These are phyloP conservation scores for Lottia gigantea DNA, from an alignment of 2,888 invertebrate species.

Conservation along the genomic window DNA sequence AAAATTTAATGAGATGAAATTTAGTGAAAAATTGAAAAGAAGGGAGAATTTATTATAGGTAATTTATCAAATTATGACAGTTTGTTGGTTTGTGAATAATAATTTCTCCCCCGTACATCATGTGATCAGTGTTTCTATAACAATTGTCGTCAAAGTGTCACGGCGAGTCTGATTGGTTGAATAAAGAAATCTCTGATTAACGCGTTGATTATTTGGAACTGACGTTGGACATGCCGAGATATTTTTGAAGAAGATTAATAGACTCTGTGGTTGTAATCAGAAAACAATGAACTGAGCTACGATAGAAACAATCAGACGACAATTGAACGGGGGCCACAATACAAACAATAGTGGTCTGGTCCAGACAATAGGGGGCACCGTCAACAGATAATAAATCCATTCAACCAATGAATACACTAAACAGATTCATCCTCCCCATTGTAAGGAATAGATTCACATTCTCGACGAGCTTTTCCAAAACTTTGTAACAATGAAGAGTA, in stretches of 20 bases:
- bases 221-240: not conserved
- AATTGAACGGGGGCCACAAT: too few species aligned
- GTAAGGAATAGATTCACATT: too few species aligned
- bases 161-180: not conserved
- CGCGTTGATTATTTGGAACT: not conserved
- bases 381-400: too few species aligned
- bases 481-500: too few species aligned
- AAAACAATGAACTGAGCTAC: not conserved
- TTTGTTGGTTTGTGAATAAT: conserved; percentile 2
- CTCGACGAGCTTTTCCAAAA: too few species aligned
- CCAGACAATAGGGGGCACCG: too few species aligned
- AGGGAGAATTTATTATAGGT: conserved; percentile 6
- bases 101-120: conserved; percentile 6
- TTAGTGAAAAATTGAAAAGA: too few species aligned
- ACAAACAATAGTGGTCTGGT: too few species aligned
- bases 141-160: not conserved
- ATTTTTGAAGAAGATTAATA: conserved; percentile 3
- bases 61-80: conserved; percentile 1
- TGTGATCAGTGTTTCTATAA: not conserved
- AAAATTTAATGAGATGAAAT: too few species aligned
- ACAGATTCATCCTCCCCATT: too few species aligned
- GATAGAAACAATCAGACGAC: too few species aligned
- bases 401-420: too few species aligned
- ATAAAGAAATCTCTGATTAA: not conserved
- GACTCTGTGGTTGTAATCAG: not conserved